Evolutionary conservation across 2,888 invertebrate genomes (phyloP).

Genomic region (Metallyticus violacea): DNA sequence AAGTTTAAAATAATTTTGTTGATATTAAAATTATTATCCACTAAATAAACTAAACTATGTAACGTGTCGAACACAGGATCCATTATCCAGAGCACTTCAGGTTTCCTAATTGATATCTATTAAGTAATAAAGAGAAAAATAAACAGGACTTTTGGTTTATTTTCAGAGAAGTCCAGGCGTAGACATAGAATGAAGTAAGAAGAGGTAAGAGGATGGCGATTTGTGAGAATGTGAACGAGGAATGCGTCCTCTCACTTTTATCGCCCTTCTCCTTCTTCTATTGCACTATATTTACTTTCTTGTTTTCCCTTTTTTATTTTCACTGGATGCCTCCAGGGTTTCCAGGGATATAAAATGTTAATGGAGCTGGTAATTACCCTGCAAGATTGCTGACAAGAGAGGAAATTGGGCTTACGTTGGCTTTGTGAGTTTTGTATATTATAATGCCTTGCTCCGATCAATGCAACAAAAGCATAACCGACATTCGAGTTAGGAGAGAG

Average conservation of each 20-base stretch:
- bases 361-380: constrained; percentile 20
- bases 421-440: constrained; percentile 19
- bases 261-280: background rate
- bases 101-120: too few relatives aligned
- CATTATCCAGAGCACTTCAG: too few relatives aligned
- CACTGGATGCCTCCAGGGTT: constrained; percentile 2
- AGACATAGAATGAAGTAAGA: background rate
- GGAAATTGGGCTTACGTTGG: constrained; percentile 19
- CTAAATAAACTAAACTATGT: too few relatives aligned
- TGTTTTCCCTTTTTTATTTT: background rate
- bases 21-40: too few relatives aligned
- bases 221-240: background rate
- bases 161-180: background rate
- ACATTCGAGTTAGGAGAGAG: background rate
- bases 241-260: background rate
- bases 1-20: too few relatives aligned
- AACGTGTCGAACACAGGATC: too few relatives aligned
- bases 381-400: constrained; percentile 17
- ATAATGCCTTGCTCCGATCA: background rate
- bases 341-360: constrained; percentile 23
- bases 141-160: background rate
- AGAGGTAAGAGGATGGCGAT: background rate
- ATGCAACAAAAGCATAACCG: background rate
- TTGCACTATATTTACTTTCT: background rate
- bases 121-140: too few relatives aligned